Evolutionary conservation across 2,888 invertebrate species (phyloP).

Genomic region (Lamproptera curius): DNA sequence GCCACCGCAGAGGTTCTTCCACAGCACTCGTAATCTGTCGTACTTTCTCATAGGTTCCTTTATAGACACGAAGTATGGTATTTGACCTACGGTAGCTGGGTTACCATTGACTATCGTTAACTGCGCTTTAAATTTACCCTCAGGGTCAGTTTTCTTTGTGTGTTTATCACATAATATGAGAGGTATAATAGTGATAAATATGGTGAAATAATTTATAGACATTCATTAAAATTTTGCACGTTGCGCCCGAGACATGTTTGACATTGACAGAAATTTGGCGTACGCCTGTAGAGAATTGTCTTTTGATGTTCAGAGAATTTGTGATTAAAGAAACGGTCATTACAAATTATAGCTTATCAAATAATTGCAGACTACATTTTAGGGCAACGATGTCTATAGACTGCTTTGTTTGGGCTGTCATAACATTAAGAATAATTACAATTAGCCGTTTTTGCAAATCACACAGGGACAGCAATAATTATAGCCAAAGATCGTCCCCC

Average conservation of each 20-base stretch:
- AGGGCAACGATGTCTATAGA: too few species aligned
- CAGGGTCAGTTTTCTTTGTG: slow-evolving; percentile 47
- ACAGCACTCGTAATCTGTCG: slow-evolving; percentile 24
- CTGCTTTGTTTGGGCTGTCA: too few species aligned
- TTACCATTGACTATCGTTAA: slow-evolving; percentile 47
- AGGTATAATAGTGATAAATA: slow-evolving; percentile 13
- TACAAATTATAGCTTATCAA: too few species aligned
- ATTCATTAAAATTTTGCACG: slow-evolving; percentile 35
- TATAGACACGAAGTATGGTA: slow-evolving; percentile 55
- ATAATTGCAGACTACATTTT: too few species aligned
- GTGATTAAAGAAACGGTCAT: too few species aligned
- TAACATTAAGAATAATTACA: neutral
- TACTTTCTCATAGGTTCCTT: slow-evolving; percentile 36
- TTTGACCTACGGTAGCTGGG: slow-evolving; percentile 34
- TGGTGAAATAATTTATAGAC: slow-evolving; percentile 22
- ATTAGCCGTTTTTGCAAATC: neutral
- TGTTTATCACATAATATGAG: slow-evolving; percentile 33
- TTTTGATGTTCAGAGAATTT: too few species aligned
- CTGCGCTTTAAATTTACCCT: slow-evolving; percentile 38
- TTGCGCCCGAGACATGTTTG: slow-evolving; percentile 13
- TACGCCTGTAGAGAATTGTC: neutral
- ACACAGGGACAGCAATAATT: neutral
- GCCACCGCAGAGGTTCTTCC: slow-evolving; percentile 54
- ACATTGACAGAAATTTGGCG: slow-evolving; percentile 12
- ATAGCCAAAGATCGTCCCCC: neutral